phyloP scores from a whole-genome alignment of 2,113 vertebrate genomes.

The Eptesicus fuscus region DNA sequence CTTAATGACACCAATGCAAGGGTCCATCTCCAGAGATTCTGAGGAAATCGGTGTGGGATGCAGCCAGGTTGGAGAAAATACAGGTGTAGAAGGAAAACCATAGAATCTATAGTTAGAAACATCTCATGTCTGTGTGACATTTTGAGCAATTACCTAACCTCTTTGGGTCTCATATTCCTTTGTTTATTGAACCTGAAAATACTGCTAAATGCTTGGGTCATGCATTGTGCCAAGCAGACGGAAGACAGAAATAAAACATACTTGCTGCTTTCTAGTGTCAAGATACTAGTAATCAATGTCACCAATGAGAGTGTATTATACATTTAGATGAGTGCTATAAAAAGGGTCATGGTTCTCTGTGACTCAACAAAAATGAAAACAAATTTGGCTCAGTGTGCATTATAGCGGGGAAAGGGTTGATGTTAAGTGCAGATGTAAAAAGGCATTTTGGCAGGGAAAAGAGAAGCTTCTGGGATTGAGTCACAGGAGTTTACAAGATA shows the following conservation, averaged over 20 bases:
- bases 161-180: background rate
- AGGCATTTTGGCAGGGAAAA: background rate
- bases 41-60: background rate
- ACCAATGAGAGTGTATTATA: background rate
- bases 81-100: background rate
- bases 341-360: background rate
- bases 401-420: background rate
- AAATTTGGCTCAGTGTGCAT: background rate
- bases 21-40: background rate
- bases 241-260: background rate
- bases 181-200: background rate
- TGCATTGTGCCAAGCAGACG: background rate
- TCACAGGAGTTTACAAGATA: background rate
- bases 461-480: background rate
- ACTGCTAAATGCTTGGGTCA: background rate
- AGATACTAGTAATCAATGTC: background rate
- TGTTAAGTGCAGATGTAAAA: constrained; percentile 4
- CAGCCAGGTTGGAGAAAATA: background rate
- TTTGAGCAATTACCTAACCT: background rate
- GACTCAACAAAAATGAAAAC: background rate
- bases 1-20: background rate
- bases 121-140: background rate
- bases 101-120: background rate
- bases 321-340: constrained; percentile 3
- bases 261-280: background rate